Evolutionary conservation across 1,140 invertebrate species (phyloP).

Genomic region (Hyphantria cunea): DNA sequence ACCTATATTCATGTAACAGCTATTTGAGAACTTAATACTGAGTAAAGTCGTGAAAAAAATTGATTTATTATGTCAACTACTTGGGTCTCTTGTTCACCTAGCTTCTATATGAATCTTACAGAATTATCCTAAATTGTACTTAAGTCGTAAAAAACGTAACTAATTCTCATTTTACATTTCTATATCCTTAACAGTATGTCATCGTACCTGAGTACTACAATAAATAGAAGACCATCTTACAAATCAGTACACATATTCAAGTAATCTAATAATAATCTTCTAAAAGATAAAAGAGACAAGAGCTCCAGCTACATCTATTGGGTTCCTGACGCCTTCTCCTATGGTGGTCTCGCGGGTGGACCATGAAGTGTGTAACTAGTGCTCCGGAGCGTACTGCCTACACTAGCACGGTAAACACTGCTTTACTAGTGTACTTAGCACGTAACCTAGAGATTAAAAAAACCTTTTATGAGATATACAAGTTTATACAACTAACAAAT

Average conservation of each 20-base stretch:
- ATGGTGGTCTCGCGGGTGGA: constrained; percentile 74
- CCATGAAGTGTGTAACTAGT: constrained; percentile 76
- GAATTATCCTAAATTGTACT: constrained; percentile 77
- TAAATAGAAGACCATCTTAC: constrained; percentile 78
- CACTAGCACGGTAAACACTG: constrained; percentile 78
- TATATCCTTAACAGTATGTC: constrained; percentile 72
- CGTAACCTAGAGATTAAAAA: constrained; percentile 82
- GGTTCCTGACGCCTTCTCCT: constrained; percentile 78
- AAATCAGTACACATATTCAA: constrained; percentile 75
- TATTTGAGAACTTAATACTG: constrained; percentile 80
- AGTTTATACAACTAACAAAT: constrained; percentile 51
- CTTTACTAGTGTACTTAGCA: constrained; percentile 82
- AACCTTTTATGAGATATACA: constrained; percentile 72
- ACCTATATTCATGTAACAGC: constrained; percentile 58
- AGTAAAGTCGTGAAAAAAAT: constrained; percentile 59
- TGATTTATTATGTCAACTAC: constrained; percentile 62
- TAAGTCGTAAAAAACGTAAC: constrained; percentile 65
- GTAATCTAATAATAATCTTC: constrained; percentile 67
- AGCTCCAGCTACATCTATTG: constrained; percentile 68
- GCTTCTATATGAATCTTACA: constrained; percentile 64
- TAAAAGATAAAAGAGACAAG: constrained; percentile 59
- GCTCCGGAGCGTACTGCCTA: constrained; percentile 81
- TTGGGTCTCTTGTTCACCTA: constrained; percentile 57
- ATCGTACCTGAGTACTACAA: constrained; percentile 79
- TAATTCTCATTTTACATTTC: constrained; percentile 66